Base-by-base conservation (phyloP, 2,888 invertebrate genomes). In the Tolmerus cingulatus region DNA sequence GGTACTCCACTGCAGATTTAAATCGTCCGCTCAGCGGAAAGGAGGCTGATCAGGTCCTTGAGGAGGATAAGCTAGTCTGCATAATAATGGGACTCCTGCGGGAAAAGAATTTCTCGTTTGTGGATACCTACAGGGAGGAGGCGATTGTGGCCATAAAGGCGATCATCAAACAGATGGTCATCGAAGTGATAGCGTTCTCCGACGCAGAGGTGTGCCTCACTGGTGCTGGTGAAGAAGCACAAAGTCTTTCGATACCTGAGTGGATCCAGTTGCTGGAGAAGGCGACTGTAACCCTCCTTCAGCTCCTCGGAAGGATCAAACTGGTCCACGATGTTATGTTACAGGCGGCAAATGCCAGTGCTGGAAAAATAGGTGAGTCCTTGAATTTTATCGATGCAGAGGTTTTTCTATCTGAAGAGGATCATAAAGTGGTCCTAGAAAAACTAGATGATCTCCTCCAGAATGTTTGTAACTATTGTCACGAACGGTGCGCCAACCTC, bases 21-120 rank as follows among this genome's bases (percentile, higher is more conserved):
- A 98, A 98, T 93, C 94, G 98, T 90, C 97, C 98, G 12, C 94
- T 95, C 7, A 93, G 93, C 82, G 90, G 90, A 94, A 88, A 95
- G 94, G 90, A 93, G 92, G 86, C 87, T 14, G 89, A 90, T 86
- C 89, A 88, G n/a, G 94, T 96, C 88, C 93, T 96, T 88, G 97
- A 97, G 89, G 95, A 97, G 94, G 98, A 98, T 91, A 97, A 97
- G 92, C 94, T 98, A 88, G 95, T 96, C 79, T 96, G 97, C 87
- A 96, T 98, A 89, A 96, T 98, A 23, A 96, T 98, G 91, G 99
- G 99, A 1, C 95, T 99, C 91, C 93, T 99, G 87, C 94, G 98
- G 77, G 95, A 97, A 90, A 96, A 96, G 91, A 96, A 97, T 92
- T 96, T 97, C 91, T 95, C 96, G 89, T 99, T 99, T 92, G 95